Evolutionary conservation across 2,888 invertebrate species (phyloP).

Genomic region (Drepana falcataria): DNA sequence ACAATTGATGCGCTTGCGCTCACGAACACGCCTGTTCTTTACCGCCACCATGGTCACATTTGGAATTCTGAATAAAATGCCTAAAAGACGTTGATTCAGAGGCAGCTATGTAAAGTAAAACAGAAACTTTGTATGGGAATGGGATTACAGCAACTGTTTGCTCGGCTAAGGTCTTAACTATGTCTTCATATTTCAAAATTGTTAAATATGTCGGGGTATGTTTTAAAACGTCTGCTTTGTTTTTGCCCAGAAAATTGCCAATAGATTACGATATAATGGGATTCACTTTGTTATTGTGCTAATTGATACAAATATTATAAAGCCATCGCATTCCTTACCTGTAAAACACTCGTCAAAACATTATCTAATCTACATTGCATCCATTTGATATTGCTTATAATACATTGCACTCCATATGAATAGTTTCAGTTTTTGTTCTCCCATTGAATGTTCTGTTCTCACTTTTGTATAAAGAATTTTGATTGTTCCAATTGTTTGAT

Average conservation of each 20-base stretch:
- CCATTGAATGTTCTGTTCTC: constrained; percentile 20
- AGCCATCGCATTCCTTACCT: too few species aligned
- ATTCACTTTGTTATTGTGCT: too few species aligned
- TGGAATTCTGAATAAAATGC: not conserved
- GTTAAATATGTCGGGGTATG: too few species aligned
- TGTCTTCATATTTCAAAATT: not conserved
- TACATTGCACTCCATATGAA: not conserved
- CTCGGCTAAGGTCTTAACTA: not conserved
- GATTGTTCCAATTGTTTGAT: constrained; percentile 32
- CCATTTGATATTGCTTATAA: not conserved
- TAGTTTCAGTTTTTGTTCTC: constrained; percentile 4
- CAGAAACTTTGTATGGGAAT: not conserved
- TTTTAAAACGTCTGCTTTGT: too few species aligned
- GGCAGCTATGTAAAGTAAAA: not conserved
- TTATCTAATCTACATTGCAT: not conserved
- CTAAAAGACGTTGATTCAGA: not conserved
- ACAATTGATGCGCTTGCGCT: constrained; percentile 20
- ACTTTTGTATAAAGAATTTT: constrained; percentile 20
- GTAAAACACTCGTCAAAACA: too few species aligned
- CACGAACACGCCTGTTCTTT: not conserved
- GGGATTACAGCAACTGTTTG: not conserved
- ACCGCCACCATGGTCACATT: not conserved
- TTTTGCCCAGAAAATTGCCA: too few species aligned
- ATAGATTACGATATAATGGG: too few species aligned
- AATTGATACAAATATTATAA: too few species aligned